A percentile compares a stretch with the other conserved stretches of the same genome.
Conservation (phyloP, 2,113 vertebrate species). For the Petrocephalus microphthalmus region DNA sequence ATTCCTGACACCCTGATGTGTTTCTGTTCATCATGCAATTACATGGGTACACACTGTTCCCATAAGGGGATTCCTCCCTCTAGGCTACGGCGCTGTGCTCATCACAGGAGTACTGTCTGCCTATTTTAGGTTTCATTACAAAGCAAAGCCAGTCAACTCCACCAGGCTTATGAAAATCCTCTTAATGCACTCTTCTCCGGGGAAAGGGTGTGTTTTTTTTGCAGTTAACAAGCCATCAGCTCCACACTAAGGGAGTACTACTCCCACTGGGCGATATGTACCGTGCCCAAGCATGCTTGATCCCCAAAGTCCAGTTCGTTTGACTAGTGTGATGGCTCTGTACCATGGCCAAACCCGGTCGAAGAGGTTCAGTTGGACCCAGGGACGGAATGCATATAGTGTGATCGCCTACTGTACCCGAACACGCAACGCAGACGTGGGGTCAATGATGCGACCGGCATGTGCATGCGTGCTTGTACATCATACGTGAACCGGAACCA, state of each 20-base stretch:
- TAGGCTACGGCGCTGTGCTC: background rate
- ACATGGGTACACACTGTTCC: background rate
- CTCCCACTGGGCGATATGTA: background rate
- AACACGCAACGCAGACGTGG: too few species aligned
- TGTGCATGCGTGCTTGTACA: too few species aligned
- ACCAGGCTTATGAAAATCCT: background rate
- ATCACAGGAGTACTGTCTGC: background rate
- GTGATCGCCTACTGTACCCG: too few species aligned
- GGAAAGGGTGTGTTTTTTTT: background rate
- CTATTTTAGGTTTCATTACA: background rate
- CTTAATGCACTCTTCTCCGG: background rate
- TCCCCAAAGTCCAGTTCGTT: too few species aligned
- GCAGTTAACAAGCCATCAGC: background rate
- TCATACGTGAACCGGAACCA: too few species aligned
- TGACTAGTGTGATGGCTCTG: background rate
- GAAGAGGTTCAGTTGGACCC: background rate
- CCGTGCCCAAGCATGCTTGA: background rate
- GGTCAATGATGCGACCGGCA: too few species aligned
- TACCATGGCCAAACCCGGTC: background rate
- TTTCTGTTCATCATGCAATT: background rate
- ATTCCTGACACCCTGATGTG: background rate
- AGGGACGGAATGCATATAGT: background rate
- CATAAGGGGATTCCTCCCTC: background rate
- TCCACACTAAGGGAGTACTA: background rate
- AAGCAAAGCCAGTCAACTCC: background rate